Conservation (phyloP, 2,888 invertebrate genomes). For the Craniophora ligustri region DNA sequence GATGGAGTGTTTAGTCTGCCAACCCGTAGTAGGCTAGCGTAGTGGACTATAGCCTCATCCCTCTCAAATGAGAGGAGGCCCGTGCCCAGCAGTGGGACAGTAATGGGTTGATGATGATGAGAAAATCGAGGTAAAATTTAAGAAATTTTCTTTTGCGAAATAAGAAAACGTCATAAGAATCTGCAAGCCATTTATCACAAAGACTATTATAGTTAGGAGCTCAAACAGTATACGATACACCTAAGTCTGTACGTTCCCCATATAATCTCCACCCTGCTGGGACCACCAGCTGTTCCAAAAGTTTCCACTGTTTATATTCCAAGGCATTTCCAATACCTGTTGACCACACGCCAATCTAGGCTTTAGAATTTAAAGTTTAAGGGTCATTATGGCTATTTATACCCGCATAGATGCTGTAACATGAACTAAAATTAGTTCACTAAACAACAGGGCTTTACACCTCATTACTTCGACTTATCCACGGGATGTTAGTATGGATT, state of each 20-base stretch:
- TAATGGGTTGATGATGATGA: too few species aligned
- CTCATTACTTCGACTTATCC: conserved; percentile 76
- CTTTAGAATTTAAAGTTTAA: conserved; percentile 36
- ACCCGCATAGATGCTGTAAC: conserved; percentile 32
- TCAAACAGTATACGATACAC: background rate
- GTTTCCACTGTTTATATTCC: conserved; percentile 33
- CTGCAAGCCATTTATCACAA: too few species aligned
- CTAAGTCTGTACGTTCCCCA: background rate
- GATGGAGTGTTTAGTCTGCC: too few species aligned
- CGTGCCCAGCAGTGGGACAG: too few species aligned
- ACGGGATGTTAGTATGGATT: conserved; percentile 56
- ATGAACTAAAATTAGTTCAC: conserved; percentile 74
- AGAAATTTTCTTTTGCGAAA: too few species aligned
- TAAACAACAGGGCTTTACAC: conserved; percentile 78
- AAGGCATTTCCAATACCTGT: conserved; percentile 48
- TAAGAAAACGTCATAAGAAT: too few species aligned
- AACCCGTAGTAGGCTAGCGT: too few species aligned
- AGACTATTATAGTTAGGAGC: too few species aligned
- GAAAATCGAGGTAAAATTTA: too few species aligned
- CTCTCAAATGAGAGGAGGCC: too few species aligned
- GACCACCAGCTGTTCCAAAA: conserved; percentile 31
- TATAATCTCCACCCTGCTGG: conserved; percentile 1
- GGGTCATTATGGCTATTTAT: conserved; percentile 31
- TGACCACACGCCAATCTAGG: conserved; percentile 30
- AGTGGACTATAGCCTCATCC: too few species aligned